These are phyloP conservation scores for Notospermus geniculatus DNA, from an alignment of 1,140 invertebrate genomes.

Conservation along the genomic window DNA sequence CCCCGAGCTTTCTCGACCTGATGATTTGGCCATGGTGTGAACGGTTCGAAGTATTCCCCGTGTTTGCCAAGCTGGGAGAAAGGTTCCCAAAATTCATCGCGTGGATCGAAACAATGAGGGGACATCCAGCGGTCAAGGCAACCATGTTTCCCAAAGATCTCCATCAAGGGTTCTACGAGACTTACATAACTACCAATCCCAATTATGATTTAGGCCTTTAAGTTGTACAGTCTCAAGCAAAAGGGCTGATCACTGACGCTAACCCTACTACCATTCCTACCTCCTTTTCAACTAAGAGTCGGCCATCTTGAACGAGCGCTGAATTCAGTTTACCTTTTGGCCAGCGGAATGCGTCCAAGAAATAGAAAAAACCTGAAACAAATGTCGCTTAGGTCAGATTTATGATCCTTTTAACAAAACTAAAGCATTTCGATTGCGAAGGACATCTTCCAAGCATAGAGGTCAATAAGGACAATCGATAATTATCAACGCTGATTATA, in stretches of 20 bases:
- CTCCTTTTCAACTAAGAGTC: too few relatives aligned
- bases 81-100: conserved; percentile 29
- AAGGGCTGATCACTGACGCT: neutral
- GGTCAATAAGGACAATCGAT: too few relatives aligned
- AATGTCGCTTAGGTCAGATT: too few relatives aligned
- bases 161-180: conserved; percentile 26
- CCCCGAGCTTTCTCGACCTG: conserved; percentile 35
- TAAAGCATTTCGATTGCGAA: too few relatives aligned
- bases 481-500: too few relatives aligned
- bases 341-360: too few relatives aligned
- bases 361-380: too few relatives aligned
- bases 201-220: conserved; percentile 34
- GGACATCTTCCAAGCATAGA: too few relatives aligned
- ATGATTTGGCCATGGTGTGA: conserved; percentile 45
- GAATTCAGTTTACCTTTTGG: too few relatives aligned
- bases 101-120: conserved; percentile 34
- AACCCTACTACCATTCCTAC: neutral
- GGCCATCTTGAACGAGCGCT: too few relatives aligned
- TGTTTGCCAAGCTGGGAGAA: conserved; percentile 17
- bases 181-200: conserved; percentile 23
- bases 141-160: conserved; percentile 23
- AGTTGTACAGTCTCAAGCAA: neutral
- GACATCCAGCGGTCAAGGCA: conserved; percentile 32
- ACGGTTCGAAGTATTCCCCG: conserved; percentile 23
- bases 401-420: too few relatives aligned